Evolutionary conservation across 1,140 invertebrate species (phyloP).

Genomic region (Zaprionus inermis): DNA sequence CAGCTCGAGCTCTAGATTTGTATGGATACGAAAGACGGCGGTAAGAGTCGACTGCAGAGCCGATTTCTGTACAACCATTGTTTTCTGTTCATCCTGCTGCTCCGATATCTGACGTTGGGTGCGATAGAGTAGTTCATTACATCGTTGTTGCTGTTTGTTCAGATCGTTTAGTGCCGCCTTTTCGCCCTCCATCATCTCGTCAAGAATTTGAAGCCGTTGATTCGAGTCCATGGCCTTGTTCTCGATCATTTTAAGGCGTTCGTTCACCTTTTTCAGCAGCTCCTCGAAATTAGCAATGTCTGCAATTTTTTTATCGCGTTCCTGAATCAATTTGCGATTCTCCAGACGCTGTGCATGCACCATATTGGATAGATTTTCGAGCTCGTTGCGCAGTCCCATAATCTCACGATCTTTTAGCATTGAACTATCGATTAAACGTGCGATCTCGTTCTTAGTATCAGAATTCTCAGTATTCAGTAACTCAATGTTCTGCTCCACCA

Average conservation of each 20-base stretch:
- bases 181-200: slow-evolving; percentile 76
- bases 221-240: slow-evolving; percentile 67
- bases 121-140: slow-evolving; percentile 72
- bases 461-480: slow-evolving; percentile 67
- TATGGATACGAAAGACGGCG: slow-evolving; percentile 56
- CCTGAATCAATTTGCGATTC: slow-evolving; percentile 55
- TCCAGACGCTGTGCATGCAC: slow-evolving; percentile 71
- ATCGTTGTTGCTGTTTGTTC: slow-evolving; percentile 65
- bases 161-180: slow-evolving; percentile 50
- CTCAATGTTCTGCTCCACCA: slow-evolving; percentile 68
- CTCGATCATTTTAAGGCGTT: slow-evolving; percentile 52
- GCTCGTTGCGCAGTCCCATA: slow-evolving; percentile 59
- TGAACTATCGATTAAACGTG: slow-evolving; percentile 48
- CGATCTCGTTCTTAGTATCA: slow-evolving; percentile 65
- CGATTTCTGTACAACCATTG: slow-evolving; percentile 53
- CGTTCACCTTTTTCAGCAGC: slow-evolving; percentile 50
- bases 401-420: slow-evolving; percentile 73
- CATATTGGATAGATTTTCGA: slow-evolving; percentile 69
- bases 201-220: slow-evolving; percentile 71
- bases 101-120: slow-evolving; percentile 66
- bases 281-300: slow-evolving; percentile 51
- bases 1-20: slow-evolving; percentile 50
- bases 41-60: slow-evolving; percentile 47
- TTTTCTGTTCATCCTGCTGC: slow-evolving; percentile 61
- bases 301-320: slow-evolving; percentile 43